Base-by-base conservation (phyloP, 2,888 invertebrate species). In the Eupeodes latifasciatus region DNA sequence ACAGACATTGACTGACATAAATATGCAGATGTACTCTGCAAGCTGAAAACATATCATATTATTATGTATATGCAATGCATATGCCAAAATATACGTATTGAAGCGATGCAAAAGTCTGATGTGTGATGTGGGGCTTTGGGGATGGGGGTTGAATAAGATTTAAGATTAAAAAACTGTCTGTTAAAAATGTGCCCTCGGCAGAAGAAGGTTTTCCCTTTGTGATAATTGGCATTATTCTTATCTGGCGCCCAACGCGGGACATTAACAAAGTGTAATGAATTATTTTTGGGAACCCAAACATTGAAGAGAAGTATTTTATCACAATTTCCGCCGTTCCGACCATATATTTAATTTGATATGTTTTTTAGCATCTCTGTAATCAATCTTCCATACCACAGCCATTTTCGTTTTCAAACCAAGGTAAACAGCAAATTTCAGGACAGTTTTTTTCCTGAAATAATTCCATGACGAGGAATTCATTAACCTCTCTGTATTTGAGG, bases 1-100 rank as follows among this genome's bases (percentile, higher is more conserved):
- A 27, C 55, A 44, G 55, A 71, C 71, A 34, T 14, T 72, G 47
- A 59, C 44, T 47, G 72, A 72, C 47, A 72, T 49, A 40, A 19
- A 49, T 47, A 16, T 49, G 27, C 49, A 19, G 12, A 57, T 2
- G 11, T 9, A 57, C 5, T 9, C 27, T 5, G 5, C 5, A 16
- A 1, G 10, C 27, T 2, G 11, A 5, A 40, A 40, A 40, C 9
- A 40, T 7, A 40, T 40, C 40, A 40, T 40, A 40, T 9, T 5
- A 40, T 6, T 5, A 40, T 5, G 40, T 40, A 11, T 44, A 19
- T 6, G 40, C 16, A 27, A 27, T 27, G 27, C 2, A 27, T 62
- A 10, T 36, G 34, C n/a, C 36, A 36, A n/a, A 27, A 27, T 27
- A 27, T 27, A 27, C 14, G 5, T 34, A 27, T 9, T 14, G 51